Percentiles rank a stretch among this genome's conserved stretches.
Conservation (phyloP, 2,888 invertebrate genomes). For the Ctenicera cuprea region DNA sequence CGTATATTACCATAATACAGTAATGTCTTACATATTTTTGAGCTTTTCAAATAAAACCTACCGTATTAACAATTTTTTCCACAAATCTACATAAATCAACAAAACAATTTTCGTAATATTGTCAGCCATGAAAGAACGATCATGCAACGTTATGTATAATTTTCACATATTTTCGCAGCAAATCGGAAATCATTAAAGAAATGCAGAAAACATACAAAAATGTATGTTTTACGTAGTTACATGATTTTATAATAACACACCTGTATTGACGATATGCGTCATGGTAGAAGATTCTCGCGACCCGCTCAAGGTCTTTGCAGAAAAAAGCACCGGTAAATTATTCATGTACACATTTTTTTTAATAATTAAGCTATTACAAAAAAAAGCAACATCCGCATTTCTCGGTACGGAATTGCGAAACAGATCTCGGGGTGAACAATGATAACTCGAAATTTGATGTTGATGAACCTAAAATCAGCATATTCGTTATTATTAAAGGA, state of each 20-base stretch:
- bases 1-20: too few species aligned
- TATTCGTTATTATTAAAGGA: background rate
- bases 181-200: background rate
- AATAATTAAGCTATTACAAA: background rate
- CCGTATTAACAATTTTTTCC: too few species aligned
- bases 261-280: constrained; percentile 22
- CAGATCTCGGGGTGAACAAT: background rate
- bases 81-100: too few species aligned
- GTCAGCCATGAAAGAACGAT: background rate
- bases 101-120: too few species aligned
- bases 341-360: background rate
- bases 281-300: constrained; percentile 20
- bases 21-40: too few species aligned
- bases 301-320: constrained; percentile 11
- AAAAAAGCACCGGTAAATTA: constrained; percentile 14
- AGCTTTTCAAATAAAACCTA: too few species aligned
- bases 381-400: background rate
- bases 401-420: background rate
- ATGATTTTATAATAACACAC: constrained; percentile 16
- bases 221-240: background rate
- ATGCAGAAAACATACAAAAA: constrained; percentile 13
- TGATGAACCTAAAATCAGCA: background rate
- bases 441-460: background rate
- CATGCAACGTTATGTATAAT: background rate
- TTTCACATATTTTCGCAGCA: background rate